phyloP scores from a whole-genome alignment of 2,888 invertebrate genomes.

The Aphodius granarius region DNA sequence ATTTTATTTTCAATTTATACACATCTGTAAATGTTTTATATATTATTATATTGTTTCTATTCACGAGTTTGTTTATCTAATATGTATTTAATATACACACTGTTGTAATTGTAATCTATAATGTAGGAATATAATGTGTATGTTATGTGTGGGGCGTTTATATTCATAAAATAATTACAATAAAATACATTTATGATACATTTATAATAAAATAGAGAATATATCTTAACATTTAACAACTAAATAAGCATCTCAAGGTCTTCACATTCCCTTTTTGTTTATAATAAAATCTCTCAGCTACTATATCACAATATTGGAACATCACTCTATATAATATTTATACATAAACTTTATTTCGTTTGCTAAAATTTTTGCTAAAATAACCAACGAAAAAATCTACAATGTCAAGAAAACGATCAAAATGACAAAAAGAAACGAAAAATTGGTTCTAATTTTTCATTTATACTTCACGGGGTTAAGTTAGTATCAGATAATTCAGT shows the following conservation, averaged over 20 bases:
- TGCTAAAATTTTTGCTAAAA: neutral
- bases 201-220: slow-evolving; percentile 34
- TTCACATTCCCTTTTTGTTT: slow-evolving; percentile 25
- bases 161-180: slow-evolving; percentile 32
- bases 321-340: neutral
- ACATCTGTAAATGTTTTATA: neutral
- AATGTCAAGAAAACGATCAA: neutral
- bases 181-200: slow-evolving; percentile 32
- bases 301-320: slow-evolving; percentile 48
- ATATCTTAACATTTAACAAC: slow-evolving; percentile 35
- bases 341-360: neutral
- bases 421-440: neutral
- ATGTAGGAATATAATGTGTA: slow-evolving; percentile 30
- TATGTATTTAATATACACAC: neutral
- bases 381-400: neutral
- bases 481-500: neutral
- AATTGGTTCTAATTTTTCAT: neutral
- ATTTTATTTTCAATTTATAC: slow-evolving; percentile 27
- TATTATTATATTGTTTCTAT: neutral
- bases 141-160: slow-evolving; percentile 26
- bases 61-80: slow-evolving; percentile 15
- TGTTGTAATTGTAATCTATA: slow-evolving; percentile 2
- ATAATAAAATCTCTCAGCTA: slow-evolving; percentile 46
- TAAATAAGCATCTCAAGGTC: slow-evolving; percentile 39
- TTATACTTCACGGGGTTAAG: neutral